A percentile compares a stretch with the other conserved stretches of the same genome.
Evolutionary conservation across 2,797 vertebrate genomes (phyloP).

Genomic region (Bovichtus diacanthus): DNA sequence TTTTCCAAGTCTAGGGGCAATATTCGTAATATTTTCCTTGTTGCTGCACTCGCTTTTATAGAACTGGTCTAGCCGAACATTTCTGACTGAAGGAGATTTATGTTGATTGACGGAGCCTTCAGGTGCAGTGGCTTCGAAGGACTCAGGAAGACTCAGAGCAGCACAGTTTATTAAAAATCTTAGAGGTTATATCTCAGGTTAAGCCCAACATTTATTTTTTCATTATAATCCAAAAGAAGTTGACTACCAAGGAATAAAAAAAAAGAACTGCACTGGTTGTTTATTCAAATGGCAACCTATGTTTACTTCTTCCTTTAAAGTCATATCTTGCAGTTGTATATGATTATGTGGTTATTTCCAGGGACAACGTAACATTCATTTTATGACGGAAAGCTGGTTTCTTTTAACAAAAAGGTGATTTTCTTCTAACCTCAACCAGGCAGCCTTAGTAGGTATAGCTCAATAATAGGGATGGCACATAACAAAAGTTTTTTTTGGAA

Average conservation of each 20-base stretch:
- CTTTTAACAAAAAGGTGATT: neutral
- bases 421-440: neutral
- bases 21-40: conserved; percentile 2
- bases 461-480: neutral
- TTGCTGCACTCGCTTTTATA: neutral
- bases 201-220: conserved; percentile 23
- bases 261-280: neutral
- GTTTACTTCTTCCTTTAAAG: neutral
- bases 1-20: neutral
- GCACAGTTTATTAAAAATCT: conserved; percentile 41
- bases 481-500: conserved; percentile 21
- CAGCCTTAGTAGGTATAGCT: neutral
- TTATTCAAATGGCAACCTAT: neutral
- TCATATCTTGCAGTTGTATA: neutral
- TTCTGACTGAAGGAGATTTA: conserved; percentile 58
- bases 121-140: conserved; percentile 37
- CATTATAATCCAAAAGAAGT: conserved; percentile 40
- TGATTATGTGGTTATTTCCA: no score
- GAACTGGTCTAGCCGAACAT: conserved; percentile 13
- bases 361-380: no score
- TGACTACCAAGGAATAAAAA: conserved; percentile 1
- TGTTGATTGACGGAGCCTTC: conserved; percentile 61
- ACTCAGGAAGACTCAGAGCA: conserved; percentile 35
- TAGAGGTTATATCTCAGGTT: conserved; percentile 16
- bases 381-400: neutral